Evolutionary conservation across 1,140 invertebrate genomes (phyloP), one percentile per base, ranked within the genome.

Genomic region (Philopotamus ludificatus): DNA sequence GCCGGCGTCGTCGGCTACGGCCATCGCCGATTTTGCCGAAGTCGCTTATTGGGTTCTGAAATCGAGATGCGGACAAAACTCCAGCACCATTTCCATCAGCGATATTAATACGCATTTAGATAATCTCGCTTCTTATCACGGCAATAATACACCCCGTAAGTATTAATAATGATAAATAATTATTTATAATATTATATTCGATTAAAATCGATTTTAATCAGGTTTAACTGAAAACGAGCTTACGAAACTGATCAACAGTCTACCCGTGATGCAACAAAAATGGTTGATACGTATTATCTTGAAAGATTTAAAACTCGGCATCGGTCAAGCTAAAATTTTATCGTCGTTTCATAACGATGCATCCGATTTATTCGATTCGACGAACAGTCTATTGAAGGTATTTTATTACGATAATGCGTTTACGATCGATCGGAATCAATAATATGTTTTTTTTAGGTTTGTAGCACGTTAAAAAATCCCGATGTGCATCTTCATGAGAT

Each of bases 281-380:
- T 97, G 94, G 94, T 76, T 97, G 0, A 89, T 95, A 1, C 80
- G 93, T 67, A 89, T 97, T 53, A 85, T 98, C 45, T 75, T 97
- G 2, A 96, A 96, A 77, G 86, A 92, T 51, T 77, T 95, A 71
- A 86, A 85, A 72, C 75, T 95, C 3, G 87, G 88, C 0, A 77
- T 95, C 49, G 84, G 87, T 10, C 83, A 86, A 64, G 84, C 85
- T 42, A 84, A 83, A 25, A 87, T 96, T 41, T 82, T 95, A 60
- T 76, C 76, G 22, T 73, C 82, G 7, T 88, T 87, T 75, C 93
- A 98, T 80, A 83, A 85, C 0, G 87, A 95, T 80, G 94, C 92
- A 1, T 85, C 86, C 28, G 87, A 92, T 25, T 79, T 89, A 12
- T 95, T 86, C 73, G 84, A 89, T 73, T 86, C 86, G 1, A 88